Percentiles rank a stretch among this genome's conserved stretches.
phyloP scores from a whole-genome alignment of 2,113 vertebrate genomes.

The Phoenicopterus ruber region DNA sequence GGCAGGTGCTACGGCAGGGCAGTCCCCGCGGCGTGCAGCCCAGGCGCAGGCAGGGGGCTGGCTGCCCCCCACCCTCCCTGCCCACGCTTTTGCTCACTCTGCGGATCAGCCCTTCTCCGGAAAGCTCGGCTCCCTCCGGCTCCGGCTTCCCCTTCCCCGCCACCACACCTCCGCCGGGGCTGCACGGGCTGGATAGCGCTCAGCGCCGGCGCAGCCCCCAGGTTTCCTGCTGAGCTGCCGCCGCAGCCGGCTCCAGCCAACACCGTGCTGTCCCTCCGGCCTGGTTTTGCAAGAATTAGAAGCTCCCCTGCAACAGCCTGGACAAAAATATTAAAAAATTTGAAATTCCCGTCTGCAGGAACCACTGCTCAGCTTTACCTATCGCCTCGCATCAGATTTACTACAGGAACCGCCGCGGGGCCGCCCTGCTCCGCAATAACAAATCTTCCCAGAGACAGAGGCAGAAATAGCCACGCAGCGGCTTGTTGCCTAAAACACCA shows the following conservation, averaged over 20 bases:
- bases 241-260: background rate
- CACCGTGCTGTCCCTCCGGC: background rate
- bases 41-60: background rate
- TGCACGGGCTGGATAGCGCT: background rate
- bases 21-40: background rate
- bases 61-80: background rate
- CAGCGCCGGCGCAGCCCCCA: accelerated
- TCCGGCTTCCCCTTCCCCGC: background rate
- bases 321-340: background rate
- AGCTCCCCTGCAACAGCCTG: background rate
- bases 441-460: slow-evolving; percentile 22
- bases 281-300: background rate
- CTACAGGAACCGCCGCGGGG: background rate
- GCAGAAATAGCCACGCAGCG: slow-evolving; percentile 11
- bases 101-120: accelerated
- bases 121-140: accelerated
- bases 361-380: background rate
- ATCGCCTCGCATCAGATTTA: background rate
- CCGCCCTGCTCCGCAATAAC: background rate
- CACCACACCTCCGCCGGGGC: background rate
- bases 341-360: background rate
- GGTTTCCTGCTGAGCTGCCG: background rate
- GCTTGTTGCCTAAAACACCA: background rate
- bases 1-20: accelerated
- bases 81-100: background rate